These are phyloP conservation scores for Archocentrus centrarchus DNA, from an alignment of 2,113 vertebrate species.

Conservation along the genomic window DNA sequence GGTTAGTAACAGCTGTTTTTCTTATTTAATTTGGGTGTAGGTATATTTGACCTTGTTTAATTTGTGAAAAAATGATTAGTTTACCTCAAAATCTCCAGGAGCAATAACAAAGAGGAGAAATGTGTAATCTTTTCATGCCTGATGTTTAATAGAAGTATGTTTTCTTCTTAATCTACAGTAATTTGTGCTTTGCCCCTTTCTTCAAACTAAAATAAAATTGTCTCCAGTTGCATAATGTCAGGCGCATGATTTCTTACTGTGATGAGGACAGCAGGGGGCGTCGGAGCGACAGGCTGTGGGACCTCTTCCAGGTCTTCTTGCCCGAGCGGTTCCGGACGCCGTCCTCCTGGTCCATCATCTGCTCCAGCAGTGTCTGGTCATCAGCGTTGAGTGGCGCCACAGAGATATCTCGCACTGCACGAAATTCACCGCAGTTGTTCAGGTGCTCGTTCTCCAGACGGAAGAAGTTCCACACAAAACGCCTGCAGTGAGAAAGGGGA, in stretches of 20 bases:
- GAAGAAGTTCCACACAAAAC: conserved; percentile 99
- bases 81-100: neutral
- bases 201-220: neutral
- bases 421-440: conserved; percentile 99
- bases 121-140: neutral
- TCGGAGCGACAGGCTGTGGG: conserved; percentile 91
- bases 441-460: conserved; percentile 98
- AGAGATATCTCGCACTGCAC: conserved; percentile 95
- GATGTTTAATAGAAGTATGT: neutral
- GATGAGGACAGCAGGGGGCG: conserved; percentile 89
- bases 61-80: neutral
- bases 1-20: neutral
- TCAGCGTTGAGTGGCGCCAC: conserved; percentile 97
- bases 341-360: conserved; percentile 99
- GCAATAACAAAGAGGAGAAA: neutral
- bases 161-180: neutral
- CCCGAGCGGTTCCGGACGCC: conserved; percentile 95
- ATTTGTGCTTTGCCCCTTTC: neutral
- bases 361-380: conserved; percentile 96
- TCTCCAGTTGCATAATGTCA: neutral
- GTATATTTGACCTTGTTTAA: neutral
- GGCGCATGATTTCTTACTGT: conserved; percentile 79
- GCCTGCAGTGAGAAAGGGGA: conserved; percentile 75
- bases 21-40: fast-evolving
- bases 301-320: conserved; percentile 92